These are phyloP conservation scores for Bombus pascuorum DNA, from an alignment of 1,140 invertebrate genomes.

Conservation along the genomic window DNA sequence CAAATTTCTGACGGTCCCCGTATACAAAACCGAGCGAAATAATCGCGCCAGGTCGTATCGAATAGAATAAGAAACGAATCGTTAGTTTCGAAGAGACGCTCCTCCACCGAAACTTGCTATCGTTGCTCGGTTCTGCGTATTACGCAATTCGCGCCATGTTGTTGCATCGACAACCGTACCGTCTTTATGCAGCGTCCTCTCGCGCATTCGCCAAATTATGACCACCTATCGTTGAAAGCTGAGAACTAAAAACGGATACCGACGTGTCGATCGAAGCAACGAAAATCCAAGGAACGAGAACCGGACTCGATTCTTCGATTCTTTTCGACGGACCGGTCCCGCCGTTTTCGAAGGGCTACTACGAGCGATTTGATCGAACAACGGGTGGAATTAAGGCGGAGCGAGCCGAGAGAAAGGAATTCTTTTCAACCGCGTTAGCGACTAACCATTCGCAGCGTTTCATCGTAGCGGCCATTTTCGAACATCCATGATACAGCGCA, in stretches of 20 bases:
- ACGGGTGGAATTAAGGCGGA: conserved; percentile 68
- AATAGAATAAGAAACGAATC: neutral
- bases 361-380: conserved; percentile 45
- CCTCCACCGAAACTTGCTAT: fast-evolving
- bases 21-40: no score
- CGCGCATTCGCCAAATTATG: no score
- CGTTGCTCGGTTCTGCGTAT: neutral
- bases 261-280: no score
- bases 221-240: no score
- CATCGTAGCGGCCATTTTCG: conserved; percentile 73
- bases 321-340: neutral
- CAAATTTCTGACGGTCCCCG: neutral
- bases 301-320: neutral
- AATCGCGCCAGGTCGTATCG: neutral
- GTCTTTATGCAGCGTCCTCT: no score
- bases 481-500: conserved; percentile 67
- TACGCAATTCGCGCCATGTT: no score
- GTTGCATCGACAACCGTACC: no score
- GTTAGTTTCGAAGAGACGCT: neutral
- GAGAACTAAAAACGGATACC: no score
- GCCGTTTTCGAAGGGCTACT: neutral
- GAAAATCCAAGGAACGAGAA: neutral
- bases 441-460: conserved; percentile 65
- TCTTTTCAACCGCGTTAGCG: conserved; percentile 54
- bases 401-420: conserved; percentile 64